phyloP scores from a whole-genome alignment of 2,113 vertebrate species.

The Hemiprocne comata region DNA sequence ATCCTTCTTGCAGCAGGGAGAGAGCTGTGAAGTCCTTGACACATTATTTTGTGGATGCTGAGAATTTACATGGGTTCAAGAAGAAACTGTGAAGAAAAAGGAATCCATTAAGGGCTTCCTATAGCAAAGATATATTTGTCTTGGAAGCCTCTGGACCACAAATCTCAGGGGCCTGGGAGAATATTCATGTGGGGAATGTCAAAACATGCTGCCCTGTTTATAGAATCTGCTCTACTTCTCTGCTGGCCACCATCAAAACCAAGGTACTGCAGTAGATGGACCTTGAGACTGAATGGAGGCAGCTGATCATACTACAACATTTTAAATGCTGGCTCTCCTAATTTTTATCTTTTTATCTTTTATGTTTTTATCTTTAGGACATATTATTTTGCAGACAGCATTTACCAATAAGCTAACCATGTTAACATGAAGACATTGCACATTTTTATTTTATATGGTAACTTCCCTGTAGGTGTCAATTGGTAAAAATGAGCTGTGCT shows the following conservation, averaged over 20 bases:
- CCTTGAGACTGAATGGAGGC: neutral
- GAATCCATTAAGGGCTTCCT: neutral
- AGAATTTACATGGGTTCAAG: neutral
- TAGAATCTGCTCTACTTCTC: neutral
- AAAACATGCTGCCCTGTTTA: neutral
- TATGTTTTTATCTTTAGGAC: neutral
- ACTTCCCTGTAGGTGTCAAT: neutral
- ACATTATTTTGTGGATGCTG: neutral
- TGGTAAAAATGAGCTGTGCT: neutral
- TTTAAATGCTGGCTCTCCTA: neutral
- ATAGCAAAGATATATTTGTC: neutral
- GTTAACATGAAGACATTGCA: neutral
- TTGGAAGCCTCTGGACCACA: neutral
- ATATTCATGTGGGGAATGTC: neutral
- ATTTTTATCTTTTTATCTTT: neutral
- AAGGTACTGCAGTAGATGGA: neutral
- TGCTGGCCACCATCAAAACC: neutral
- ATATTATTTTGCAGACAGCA: neutral
- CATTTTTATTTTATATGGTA: neutral
- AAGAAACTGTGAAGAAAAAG: neutral
- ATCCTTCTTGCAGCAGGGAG: neutral
- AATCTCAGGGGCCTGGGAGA: neutral
- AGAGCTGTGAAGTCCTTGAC: neutral
- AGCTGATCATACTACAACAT: neutral
- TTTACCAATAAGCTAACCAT: neutral